Evolutionary conservation across 2,797 vertebrate genomes (phyloP), one percentile per base, ranked within the genome.

Genomic region (Neoniphon sammara): DNA sequence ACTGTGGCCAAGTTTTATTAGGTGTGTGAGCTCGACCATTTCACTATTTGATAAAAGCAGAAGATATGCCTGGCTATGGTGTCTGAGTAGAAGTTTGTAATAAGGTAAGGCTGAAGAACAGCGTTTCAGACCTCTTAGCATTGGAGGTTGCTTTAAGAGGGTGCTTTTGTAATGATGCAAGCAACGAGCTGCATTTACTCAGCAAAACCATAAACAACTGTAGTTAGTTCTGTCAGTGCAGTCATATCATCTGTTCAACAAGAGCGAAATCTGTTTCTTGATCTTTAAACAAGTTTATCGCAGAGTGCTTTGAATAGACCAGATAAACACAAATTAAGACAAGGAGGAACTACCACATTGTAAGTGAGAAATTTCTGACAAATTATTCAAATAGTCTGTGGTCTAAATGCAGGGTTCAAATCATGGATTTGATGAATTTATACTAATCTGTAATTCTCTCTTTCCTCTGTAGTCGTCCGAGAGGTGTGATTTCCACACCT

Each of bases 401-500:
- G 17, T n/a, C 15, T 17, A 17, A 47, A n/a, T 17, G 46, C 46
- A 18, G 4, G 44, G 12, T 46, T 46, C 4, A 15, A 46, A 46
- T 2, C 17, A 17, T n/a, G 15, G 46, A 39, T 39, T 0, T 39
- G 10, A 39, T 39, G 9, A 39, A 39, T 47, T 47, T 1, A 47
- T 47, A 14, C 46, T 17, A 10, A 27, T 1, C 2, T 20, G 0
- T 25, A 44, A 9, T 20, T 46, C 12, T 59, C 11, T 54, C 7
- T 62, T 56, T 61, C 18, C 23, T 9, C 21, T 75, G 70, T 57
- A 98, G 97, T 82, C 95, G 94, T 86, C 94, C 95, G 23, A 93
- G 96, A 93, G 96, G 96, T 85, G 95, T 98, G 87, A 97, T 98
- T 86, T 98, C 97, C 68, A 97, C 96, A 36, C 96, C 97, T 1